Base-by-base conservation (phyloP, 2,113 vertebrate species). In the Erinaceus europaeus region DNA sequence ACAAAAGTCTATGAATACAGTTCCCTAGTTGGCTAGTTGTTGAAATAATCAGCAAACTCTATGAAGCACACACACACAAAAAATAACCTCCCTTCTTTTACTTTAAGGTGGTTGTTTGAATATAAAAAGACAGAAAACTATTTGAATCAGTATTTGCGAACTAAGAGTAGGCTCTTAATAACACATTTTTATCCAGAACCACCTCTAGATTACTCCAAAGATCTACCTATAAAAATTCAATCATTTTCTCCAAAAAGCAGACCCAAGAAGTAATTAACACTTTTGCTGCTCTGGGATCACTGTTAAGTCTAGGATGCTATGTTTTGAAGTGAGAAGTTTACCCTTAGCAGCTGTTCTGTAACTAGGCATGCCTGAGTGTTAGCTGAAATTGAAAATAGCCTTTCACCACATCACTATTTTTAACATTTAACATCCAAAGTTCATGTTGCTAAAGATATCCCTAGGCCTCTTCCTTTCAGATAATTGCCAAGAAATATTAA, bases 331-430 rank as follows among this genome's bases (percentile, higher is more conserved):
- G n/a, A 82, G 61, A 88, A 36, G 5, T 48, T 68, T 25, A 23
- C 50, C 67, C 4, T 65, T 40, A 23, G 68, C 77, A 80, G 12
- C 53, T 84, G 38, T 34, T 18, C 52, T 78, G 1, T 52, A 34
- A 50, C 36, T 53, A 78, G 20, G 36, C 23, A 55, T 38, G 25
- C 42, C 48, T 0, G 1, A n/a, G 53, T 86, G 32, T 55, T 82
- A 80, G 42, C 23, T 69, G n/a, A 94, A 89, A 90, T 80, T 83
- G 84, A 86, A 90, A 90, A 88, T 18, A 81, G 59, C 36, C 46
- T 69, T 83, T 79, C 71, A 64, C 32, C 17, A 29, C 17, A 21
- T 52, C 67, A 13, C 72, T 91, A 44, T 82, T 92, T 93, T 93
- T 79, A 78, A 64, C 61, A 46, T 76, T 55, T n/a, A n/a, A n/a